Base-by-base conservation (phyloP, 2,797 vertebrate species). In the Phrynocephalus guinanensis region DNA sequence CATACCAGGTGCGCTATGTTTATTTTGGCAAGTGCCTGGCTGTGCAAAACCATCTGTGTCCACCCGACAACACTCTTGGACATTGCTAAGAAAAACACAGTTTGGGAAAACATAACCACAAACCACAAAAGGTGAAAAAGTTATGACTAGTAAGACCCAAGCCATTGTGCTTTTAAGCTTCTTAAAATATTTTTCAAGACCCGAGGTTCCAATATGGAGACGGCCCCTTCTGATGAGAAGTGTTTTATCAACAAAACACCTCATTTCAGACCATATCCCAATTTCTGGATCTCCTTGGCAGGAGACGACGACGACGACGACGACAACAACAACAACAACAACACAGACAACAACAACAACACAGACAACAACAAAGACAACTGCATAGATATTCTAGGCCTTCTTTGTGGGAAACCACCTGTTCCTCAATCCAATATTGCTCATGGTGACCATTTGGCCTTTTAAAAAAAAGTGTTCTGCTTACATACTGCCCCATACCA, bases 361-460 rank as follows among this genome's bases (percentile, higher is more conserved):
- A 33, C 33, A 33, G 73, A 73, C 22, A 63, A 75, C 18, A 2
- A 38, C 11, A 63, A 63, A n/a, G 13, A 50, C 24, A 15, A 9
- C 22, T 63, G 50, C 22, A 48, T 9, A 2, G 10, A 56, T 22
- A 52, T 79, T 33, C 66, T 24, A 30, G 48, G 20, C 2, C 28
- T n/a, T 70, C 13, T 24, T 50, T 9, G 44, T 28, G 1, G 7
- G 1, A 50, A 13, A 73, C 56, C 56, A n/a, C 18, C 11, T 38
- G 24, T 9, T 63, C 9, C 77, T 13, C 10, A 60, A 3, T 86
- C 1, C 48, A 50, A 72, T 83, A 86, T 4, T 73, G 86, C 50
- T 30, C 22, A 66, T 1, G 15, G 38, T 87, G 15, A 5, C 50
- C 86, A 22, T 24, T 44, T 1, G 8, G 30, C 0, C 0, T 22